Evolutionary conservation across 2,113 vertebrate genomes (phyloP).

Genomic region (Gymnogyps californianus): DNA sequence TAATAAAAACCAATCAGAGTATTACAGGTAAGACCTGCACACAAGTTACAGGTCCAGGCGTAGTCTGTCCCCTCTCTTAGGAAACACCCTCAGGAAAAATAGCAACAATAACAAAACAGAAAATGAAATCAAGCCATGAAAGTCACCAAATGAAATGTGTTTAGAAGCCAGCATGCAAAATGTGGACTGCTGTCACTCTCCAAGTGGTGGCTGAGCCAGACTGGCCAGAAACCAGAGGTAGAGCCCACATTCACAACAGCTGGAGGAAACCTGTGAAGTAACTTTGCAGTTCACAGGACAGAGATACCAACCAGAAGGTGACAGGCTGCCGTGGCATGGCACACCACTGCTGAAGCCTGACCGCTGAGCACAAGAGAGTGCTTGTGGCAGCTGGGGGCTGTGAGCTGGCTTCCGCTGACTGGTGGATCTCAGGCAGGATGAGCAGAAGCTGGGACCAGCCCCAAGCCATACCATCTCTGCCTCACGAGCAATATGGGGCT

Average conservation of each 20-base stretch:
- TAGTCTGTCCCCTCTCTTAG: background rate
- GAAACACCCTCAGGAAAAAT: background rate
- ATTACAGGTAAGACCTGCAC: background rate
- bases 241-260: background rate
- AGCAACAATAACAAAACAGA: background rate
- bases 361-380: accelerated
- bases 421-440: background rate
- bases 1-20: background rate
- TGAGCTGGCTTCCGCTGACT: background rate
- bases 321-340: background rate
- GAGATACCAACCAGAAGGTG: background rate
- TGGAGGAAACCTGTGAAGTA: background rate
- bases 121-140: background rate
- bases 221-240: background rate
- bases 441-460: background rate
- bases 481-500: background rate
- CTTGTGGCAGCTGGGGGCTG: background rate
- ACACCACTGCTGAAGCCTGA: background rate
- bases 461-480: background rate
- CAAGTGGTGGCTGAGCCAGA: background rate
- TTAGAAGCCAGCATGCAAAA: background rate
- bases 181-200: background rate
- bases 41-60: background rate
- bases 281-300: background rate
- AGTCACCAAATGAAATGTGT: background rate